These are phyloP conservation scores for Epizoanthus stellaris DNA, from an alignment of 92 coral and sea anemone genomes.

Conservation along the genomic window DNA sequence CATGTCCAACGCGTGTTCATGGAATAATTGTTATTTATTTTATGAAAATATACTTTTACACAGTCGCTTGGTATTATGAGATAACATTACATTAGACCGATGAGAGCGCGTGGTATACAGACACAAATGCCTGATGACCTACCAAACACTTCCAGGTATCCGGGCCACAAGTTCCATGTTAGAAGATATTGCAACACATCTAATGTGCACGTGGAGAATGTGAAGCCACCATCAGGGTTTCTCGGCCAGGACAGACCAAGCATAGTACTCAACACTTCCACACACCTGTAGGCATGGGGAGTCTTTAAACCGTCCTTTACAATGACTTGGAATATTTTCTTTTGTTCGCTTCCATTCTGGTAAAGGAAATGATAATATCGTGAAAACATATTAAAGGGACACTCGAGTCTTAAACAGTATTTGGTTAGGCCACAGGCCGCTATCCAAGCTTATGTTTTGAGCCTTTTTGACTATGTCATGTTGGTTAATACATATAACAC, in stretches of 20 bases:
- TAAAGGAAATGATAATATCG: not conserved
- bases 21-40: too few relatives aligned
- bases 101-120: too few relatives aligned
- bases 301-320: constrained; percentile 4
- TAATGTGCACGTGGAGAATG: not conserved
- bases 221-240: not conserved
- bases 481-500: too few relatives aligned
- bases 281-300: not conserved
- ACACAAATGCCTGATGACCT: not conserved
- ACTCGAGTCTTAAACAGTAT: too few relatives aligned
- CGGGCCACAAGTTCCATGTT: constrained; percentile 12
- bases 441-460: too few relatives aligned
- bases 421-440: too few relatives aligned
- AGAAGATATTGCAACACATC: not conserved
- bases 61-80: too few relatives aligned
- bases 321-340: not conserved
- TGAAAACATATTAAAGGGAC: too few relatives aligned
- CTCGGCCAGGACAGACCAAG: not conserved
- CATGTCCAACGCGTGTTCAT: too few relatives aligned
- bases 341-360: constrained; percentile 4
- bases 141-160: constrained; percentile 14
- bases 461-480: too few relatives aligned
- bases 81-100: too few relatives aligned
- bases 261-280: not conserved
- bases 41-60: too few relatives aligned